Conservation (phyloP, 2,888 invertebrate species). For the Mechanitis mazaeus region DNA sequence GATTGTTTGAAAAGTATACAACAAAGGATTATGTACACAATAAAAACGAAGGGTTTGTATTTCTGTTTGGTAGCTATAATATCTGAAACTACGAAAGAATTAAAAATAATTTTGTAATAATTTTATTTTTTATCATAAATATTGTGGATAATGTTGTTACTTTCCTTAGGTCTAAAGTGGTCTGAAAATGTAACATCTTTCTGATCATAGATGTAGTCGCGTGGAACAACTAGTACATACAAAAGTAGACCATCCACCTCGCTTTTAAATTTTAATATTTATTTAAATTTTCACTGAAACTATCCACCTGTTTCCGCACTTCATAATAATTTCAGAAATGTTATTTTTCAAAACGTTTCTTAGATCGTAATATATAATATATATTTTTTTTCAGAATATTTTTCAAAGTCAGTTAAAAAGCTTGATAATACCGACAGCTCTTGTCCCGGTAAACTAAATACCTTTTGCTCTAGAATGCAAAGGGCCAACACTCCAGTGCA, state of each 20-base stretch:
- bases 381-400: too few species aligned
- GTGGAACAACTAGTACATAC: not conserved
- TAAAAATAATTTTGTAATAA: too few species aligned
- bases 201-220: too few species aligned
- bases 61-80: too few species aligned
- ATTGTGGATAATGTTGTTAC: too few species aligned
- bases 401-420: not conserved
- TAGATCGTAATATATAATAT: too few species aligned
- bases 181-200: too few species aligned
- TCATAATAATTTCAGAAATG: constrained; percentile 25
- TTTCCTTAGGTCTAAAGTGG: too few species aligned
- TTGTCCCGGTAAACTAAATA: constrained; percentile 44
- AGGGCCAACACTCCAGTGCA: constrained; percentile 49
- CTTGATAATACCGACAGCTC: constrained; percentile 34
- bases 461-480: constrained; percentile 42
- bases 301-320: constrained; percentile 33
- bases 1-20: constrained; percentile 42
- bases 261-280: constrained; percentile 26
- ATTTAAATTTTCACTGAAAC: constrained; percentile 33
- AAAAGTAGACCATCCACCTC: not conserved
- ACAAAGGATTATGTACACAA: constrained; percentile 32
- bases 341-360: not conserved
- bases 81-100: too few species aligned
- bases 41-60: constrained; percentile 1
- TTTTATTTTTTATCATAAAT: too few species aligned